Evolutionary conservation across 2,797 vertebrate species (phyloP).

Genomic region (Selene dorsalis): DNA sequence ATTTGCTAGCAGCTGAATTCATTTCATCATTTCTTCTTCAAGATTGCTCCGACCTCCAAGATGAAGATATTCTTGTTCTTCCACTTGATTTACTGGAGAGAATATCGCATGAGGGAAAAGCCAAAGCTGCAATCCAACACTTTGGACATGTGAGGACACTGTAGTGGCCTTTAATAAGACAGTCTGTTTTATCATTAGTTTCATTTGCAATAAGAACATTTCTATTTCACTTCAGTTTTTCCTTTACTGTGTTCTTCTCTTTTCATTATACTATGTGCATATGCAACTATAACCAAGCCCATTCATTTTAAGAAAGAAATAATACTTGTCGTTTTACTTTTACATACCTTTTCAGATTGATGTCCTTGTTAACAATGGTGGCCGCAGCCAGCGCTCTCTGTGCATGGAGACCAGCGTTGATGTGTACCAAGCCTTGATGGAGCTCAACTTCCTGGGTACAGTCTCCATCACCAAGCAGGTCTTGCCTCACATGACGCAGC

Average conservation of each 20-base stretch:
- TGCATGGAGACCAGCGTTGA: conserved; percentile 88
- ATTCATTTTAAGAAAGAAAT: not conserved
- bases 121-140: conserved; percentile 85
- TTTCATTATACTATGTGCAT: not conserved
- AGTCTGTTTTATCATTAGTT: not conserved
- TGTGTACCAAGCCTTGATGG: conserved; percentile 89
- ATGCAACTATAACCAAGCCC: not conserved
- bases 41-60: conserved; percentile 87
- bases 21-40: conserved; percentile 29
- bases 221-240: not conserved
- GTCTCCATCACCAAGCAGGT: conserved; percentile 93
- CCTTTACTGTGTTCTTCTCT: not conserved
- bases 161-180: conserved; percentile 19
- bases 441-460: conserved; percentile 94
- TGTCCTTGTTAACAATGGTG: conserved; percentile 93
- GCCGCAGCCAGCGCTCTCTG: conserved; percentile 90
- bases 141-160: conserved; percentile 89
- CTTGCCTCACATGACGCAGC: conserved; percentile 91
- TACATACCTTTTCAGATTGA: conserved; percentile 86
- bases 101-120: conserved; percentile 86
- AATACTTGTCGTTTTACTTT: not conserved
- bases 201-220: conserved; percentile 7
- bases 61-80: conserved; percentile 90
- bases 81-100: conserved; percentile 91
- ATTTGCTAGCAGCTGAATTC: not conserved